Conservation (phyloP, 2,113 vertebrate species). For the Varanus salvator region DNA sequence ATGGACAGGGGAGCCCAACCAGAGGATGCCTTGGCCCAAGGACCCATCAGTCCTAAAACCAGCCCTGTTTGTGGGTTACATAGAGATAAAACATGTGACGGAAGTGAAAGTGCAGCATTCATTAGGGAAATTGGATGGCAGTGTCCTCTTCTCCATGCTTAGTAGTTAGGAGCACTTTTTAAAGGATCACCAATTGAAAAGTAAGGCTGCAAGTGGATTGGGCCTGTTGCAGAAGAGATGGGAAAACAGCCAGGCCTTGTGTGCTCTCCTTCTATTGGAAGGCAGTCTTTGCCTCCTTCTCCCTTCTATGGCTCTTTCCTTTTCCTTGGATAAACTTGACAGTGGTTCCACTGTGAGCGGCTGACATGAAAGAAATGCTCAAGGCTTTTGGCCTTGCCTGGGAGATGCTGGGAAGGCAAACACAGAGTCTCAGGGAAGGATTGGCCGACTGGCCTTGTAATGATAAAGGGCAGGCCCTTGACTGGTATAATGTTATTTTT, state of each 20-base stretch:
- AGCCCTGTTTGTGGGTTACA: no score
- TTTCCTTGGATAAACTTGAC: slow-evolving; percentile 74
- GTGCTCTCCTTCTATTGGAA: slow-evolving; percentile 70
- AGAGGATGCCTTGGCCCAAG: not conserved
- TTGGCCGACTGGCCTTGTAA: slow-evolving; percentile 28
- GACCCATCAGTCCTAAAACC: not conserved
- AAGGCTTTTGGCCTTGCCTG: slow-evolving; percentile 71
- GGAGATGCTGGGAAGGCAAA: slow-evolving; percentile 55
- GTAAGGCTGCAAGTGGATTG: no score
- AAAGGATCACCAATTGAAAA: not conserved
- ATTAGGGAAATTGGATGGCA: not conserved
- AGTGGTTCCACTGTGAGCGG: slow-evolving; percentile 59
- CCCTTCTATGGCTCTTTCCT: slow-evolving; percentile 33
- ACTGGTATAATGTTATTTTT: not conserved
- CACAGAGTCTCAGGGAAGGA: slow-evolving; percentile 77
- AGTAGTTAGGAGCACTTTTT: not conserved
- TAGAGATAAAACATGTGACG: not conserved
- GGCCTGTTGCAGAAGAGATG: slow-evolving; percentile 15
- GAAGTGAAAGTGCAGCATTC: not conserved
- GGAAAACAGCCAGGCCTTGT: slow-evolving; percentile 45
- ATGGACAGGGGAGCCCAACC: not conserved
- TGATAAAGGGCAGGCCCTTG: slow-evolving; percentile 66
- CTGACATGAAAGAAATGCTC: slow-evolving; percentile 64
- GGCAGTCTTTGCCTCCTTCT: slow-evolving; percentile 64
- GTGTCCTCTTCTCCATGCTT: not conserved